phyloP scores from a whole-genome alignment of 2,797 vertebrate species.

The Xyrichtys novacula region DNA sequence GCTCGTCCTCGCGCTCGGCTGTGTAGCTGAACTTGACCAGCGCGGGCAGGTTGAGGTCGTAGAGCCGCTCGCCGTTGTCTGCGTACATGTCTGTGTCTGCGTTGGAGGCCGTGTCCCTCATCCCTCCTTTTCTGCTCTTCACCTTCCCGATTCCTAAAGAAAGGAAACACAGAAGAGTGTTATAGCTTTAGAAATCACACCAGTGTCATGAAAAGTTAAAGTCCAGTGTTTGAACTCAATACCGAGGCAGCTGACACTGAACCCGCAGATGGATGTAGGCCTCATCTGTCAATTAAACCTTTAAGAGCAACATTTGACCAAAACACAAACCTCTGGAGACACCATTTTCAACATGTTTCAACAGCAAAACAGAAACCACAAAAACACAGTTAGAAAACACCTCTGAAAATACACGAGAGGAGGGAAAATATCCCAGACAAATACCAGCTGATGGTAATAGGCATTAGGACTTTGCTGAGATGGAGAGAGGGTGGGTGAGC shows the following conservation, averaged over 20 bases:
- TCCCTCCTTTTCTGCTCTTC: slow-evolving; percentile 88
- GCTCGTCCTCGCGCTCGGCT: slow-evolving; percentile 92
- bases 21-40: slow-evolving; percentile 93
- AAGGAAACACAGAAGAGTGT: neutral
- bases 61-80: slow-evolving; percentile 90
- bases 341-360: slow-evolving; percentile 28
- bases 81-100: slow-evolving; percentile 86
- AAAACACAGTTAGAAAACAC: slow-evolving; percentile 8
- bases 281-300: slow-evolving; percentile 11
- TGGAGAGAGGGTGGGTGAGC: slow-evolving; percentile 41
- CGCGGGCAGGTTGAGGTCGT: slow-evolving; percentile 92
- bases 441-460: slow-evolving; percentile 64
- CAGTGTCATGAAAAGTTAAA: neutral
- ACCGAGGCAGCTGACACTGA: slow-evolving; percentile 12
- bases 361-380: slow-evolving; percentile 45
- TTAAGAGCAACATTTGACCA: slow-evolving; percentile 19
- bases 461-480: slow-evolving; percentile 60
- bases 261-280: neutral
- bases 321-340: slow-evolving; percentile 11
- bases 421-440: slow-evolving; percentile 50
- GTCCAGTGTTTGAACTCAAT: neutral
- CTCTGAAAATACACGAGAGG: slow-evolving; percentile 28
- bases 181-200: neutral
- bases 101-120: slow-evolving; percentile 88
- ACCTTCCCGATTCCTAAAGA: slow-evolving; percentile 92